Percentiles rank a stretch among this genome's conserved stretches.
Conservation (phyloP, 2,113 vertebrate genomes). For the Mobula hypostoma region DNA sequence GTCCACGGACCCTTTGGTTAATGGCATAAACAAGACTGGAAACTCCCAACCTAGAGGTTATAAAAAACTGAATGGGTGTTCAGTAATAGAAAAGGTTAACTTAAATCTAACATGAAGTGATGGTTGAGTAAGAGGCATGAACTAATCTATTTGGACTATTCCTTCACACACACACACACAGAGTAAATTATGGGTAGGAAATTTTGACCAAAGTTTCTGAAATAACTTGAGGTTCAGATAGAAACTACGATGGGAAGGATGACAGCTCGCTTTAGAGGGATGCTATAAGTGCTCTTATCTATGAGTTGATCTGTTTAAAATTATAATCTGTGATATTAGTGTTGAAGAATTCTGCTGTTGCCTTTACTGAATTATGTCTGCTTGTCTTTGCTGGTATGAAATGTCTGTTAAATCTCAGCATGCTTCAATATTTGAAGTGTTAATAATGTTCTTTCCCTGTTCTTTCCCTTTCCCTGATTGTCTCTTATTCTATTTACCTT, state of each 20-base stretch:
- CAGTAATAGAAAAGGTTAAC: neutral
- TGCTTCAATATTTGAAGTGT: constrained; percentile 26
- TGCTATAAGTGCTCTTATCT: neutral
- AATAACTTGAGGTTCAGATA: neutral
- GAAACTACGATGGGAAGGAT: neutral
- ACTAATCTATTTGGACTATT: neutral
- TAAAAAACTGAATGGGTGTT: neutral
- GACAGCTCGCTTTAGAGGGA: neutral
- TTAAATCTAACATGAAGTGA: neutral
- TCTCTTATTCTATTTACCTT: neutral
- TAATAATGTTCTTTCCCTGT: constrained; percentile 42
- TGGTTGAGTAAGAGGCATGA: neutral
- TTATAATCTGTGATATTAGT: neutral
- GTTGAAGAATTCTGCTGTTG: neutral
- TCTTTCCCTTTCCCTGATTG: constrained; percentile 42
- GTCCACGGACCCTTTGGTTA: too few relatives aligned
- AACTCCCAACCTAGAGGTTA: neutral
- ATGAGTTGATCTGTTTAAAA: constrained; percentile 20
- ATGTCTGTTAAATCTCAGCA: constrained; percentile 31
- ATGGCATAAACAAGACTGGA: too few relatives aligned
- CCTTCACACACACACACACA: neutral
- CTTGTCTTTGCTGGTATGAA: constrained; percentile 42
- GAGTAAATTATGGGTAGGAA: neutral
- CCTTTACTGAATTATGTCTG: constrained; percentile 41
- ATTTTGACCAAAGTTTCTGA: neutral